Percentiles rank a stretch among this genome's conserved stretches.
Conservation (phyloP, 1,140 invertebrate genomes). For the Grapholita molesta region DNA sequence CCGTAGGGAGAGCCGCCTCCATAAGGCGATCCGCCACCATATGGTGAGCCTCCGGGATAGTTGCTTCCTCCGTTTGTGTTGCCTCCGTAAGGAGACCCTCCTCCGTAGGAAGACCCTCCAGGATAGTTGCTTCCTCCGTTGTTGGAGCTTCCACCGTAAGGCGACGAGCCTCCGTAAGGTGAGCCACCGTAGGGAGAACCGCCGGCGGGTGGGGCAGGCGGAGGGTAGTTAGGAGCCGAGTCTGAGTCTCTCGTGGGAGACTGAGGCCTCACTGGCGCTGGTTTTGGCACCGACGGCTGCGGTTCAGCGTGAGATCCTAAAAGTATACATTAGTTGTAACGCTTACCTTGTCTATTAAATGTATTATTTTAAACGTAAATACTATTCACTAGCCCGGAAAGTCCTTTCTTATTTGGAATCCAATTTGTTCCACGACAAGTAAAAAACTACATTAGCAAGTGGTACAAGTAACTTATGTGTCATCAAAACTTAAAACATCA, state of each 20-base stretch:
- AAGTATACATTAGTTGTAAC: too few species aligned
- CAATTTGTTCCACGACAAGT: too few species aligned
- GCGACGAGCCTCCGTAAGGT: slow-evolving; percentile 38
- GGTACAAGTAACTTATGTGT: too few species aligned
- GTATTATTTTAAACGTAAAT: too few species aligned
- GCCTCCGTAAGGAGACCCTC: slow-evolving; percentile 40
- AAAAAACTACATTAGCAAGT: too few species aligned
- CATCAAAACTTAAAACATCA: too few species aligned
- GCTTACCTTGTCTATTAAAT: background rate
- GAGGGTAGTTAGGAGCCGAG: slow-evolving; percentile 59
- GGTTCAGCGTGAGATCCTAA: slow-evolving; percentile 60
- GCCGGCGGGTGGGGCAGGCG: slow-evolving; percentile 55
- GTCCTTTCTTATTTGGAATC: too few species aligned
- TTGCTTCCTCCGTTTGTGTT: slow-evolving; percentile 11
- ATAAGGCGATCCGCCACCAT: slow-evolving; percentile 36
- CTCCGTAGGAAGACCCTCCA: slow-evolving; percentile 28
- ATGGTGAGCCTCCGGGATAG: slow-evolving; percentile 24
- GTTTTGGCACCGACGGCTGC: slow-evolving; percentile 52
- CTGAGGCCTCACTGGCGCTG: slow-evolving; percentile 37
- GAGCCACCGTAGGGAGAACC: slow-evolving; percentile 34
- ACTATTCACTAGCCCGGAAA: too few species aligned
- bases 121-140: slow-evolving; percentile 30
- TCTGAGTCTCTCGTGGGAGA: slow-evolving; percentile 48
- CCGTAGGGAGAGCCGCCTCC: slow-evolving; percentile 37
- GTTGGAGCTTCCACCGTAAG: slow-evolving; percentile 39